Base-by-base conservation (phyloP, 2,888 invertebrate species). In the Caenorhabditis parvicauda region DNA sequence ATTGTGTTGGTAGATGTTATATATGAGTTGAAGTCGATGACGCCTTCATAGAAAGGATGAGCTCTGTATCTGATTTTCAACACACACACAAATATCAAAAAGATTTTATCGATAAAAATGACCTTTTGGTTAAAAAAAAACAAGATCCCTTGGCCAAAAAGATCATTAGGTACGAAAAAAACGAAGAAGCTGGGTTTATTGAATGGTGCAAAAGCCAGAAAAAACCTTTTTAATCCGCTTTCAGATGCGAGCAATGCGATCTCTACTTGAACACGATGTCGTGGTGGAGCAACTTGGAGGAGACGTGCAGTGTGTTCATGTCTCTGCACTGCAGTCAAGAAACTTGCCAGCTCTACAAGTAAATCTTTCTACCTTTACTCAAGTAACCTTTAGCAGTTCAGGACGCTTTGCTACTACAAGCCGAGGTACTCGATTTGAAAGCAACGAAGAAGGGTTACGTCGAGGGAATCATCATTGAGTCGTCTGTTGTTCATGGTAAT, bases 381-480 rank as follows among this genome's bases (percentile, higher is more conserved):
- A 6, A n/a, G 7, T 35, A 55, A 39, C 19, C 14, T 17, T 42
- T 14, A 39, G 19, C 5, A 21, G 6, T 64, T 60, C 52, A 75
- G 69, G 85, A 82, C 88, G 88, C 54, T 5, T 63, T 79, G 2
- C 42, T 79, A 1, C 49, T 71, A 0, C 84, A 83, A 65, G 84
- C 86, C 14, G 93, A 95, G 80, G 76, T 95, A 0, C 87, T 93
- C 87, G 88, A 90, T n/a, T 83, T 95, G 17, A 87, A 87, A 73
- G 90, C 89, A 0, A 92, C 94, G 82, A 88, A 88, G 0, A 86
- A 85, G 0, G 94, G 95, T 0, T 84, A 87, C 2, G 90, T 90
- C 0, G 94, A 96, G 83, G 96, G 90, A 0, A 87, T 89, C 14
- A 88, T 96, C 0, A 86, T 98, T 0, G 98, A 98, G 83, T 89